phyloP scores from a whole-genome alignment of 2,113 vertebrate species.

The Hyaena hyaena region DNA sequence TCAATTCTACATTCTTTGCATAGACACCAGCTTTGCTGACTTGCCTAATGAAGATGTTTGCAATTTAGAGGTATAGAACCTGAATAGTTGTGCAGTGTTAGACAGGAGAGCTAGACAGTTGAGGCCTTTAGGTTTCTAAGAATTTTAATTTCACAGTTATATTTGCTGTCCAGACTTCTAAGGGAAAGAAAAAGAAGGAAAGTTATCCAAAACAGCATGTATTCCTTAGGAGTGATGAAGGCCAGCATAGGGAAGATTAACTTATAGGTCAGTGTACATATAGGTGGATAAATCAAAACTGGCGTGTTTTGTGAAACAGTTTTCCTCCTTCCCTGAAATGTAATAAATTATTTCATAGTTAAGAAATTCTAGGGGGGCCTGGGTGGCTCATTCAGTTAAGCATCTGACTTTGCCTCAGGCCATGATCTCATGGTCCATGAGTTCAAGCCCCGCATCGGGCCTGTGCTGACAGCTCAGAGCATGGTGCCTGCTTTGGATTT shows the following conservation, averaged over 20 bases:
- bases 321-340: not conserved
- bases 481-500: no score
- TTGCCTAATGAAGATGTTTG: not conserved
- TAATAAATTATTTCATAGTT: not conserved
- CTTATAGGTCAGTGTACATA: not conserved
- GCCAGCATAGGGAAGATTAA: not conserved
- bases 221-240: not conserved
- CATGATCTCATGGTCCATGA: no score
- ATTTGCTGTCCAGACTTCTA: not conserved
- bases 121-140: not conserved
- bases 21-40: not conserved
- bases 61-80: not conserved
- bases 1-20: not conserved
- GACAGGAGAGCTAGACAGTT: not conserved
- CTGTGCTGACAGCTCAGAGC: no score
- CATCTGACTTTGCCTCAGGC: no score
- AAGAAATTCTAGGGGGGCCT: not conserved
- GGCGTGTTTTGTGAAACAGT: not conserved
- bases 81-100: not conserved
- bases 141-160: not conserved
- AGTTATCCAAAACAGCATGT: not conserved
- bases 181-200: not conserved
- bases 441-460: no score
- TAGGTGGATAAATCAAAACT: not conserved
- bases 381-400: no score